Percentiles rank a stretch among this genome's conserved stretches.
Evolutionary conservation across 1,140 invertebrate genomes (phyloP).

Genomic region (Apis cerana): DNA sequence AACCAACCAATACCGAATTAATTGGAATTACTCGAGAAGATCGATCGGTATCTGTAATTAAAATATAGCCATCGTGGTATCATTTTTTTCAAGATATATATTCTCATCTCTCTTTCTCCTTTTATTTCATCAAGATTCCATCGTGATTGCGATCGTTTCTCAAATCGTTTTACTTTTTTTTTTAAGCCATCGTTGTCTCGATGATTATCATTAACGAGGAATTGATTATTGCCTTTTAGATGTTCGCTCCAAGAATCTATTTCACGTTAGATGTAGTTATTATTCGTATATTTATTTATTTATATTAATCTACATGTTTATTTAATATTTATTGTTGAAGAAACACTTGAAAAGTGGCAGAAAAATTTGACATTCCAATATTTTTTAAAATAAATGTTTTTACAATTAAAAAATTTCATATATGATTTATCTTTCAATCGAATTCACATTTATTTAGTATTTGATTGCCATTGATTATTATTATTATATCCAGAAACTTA

Average conservation of each 20-base stretch:
- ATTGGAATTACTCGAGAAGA: conserved; percentile 37
- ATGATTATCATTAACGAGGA: conserved; percentile 26
- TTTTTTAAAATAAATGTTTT: too few relatives aligned
- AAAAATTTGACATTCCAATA: too few relatives aligned
- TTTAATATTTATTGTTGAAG: too few relatives aligned
- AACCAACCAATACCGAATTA: conserved; percentile 31
- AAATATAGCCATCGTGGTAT: conserved; percentile 24
- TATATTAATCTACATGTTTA: too few relatives aligned
- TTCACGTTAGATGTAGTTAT: conserved; percentile 1
- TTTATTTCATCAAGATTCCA: not conserved
- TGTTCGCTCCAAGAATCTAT: not conserved
- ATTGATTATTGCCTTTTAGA: not conserved
- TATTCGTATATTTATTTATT: not conserved
- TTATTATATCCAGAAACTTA: too few relatives aligned
- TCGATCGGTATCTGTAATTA: conserved; percentile 40
- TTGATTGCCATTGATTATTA: too few relatives aligned
- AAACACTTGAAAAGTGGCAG: too few relatives aligned
- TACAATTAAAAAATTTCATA: too few relatives aligned
- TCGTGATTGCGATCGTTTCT: conserved; percentile 1
- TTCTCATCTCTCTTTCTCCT: too few relatives aligned
- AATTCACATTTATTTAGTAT: too few relatives aligned
- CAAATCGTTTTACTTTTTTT: conserved; percentile 7
- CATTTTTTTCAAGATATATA: conserved; percentile 17
- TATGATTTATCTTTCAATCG: too few relatives aligned
- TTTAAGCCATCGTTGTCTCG: conserved; percentile 10